Evolutionary conservation across 2,797 vertebrate species (phyloP).

Genomic region (Ispidina picta): DNA sequence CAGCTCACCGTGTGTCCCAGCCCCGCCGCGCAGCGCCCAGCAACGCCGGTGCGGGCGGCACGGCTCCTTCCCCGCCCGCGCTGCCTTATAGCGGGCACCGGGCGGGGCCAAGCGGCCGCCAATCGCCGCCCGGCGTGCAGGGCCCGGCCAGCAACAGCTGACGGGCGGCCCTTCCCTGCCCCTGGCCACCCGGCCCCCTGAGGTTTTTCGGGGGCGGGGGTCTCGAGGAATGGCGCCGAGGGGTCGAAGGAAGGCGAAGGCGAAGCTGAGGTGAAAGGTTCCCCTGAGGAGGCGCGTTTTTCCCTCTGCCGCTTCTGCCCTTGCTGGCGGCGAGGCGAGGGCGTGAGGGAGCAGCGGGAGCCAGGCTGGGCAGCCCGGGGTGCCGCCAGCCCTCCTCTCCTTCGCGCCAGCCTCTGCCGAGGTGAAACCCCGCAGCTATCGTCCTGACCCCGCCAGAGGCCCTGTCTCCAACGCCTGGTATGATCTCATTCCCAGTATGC

Average conservation of each 20-base stretch:
- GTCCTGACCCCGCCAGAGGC: accelerated
- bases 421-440: not conserved
- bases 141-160: not conserved
- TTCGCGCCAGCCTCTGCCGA: too few species aligned
- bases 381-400: too few species aligned
- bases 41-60: not conserved
- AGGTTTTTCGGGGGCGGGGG: too few species aligned
- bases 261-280: not conserved
- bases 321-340: too few species aligned
- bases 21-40: not conserved
- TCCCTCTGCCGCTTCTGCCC: not conserved
- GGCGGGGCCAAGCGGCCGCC: not conserved
- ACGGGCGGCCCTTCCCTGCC: not conserved
- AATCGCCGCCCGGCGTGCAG: not conserved
- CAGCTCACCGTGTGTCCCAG: not conserved
- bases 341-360: not conserved
- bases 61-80: not conserved
- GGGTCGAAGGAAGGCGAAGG: not conserved
- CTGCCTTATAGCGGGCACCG: constrained; percentile 18
- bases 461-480: accelerated
- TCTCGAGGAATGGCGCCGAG: not conserved
- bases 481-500: not conserved
- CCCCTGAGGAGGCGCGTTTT: too few species aligned
- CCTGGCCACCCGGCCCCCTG: too few species aligned
- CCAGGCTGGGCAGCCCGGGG: too few species aligned